These are phyloP conservation scores for Nesogale talazaci DNA, from an alignment of 2,113 vertebrate species.

Conservation along the genomic window DNA sequence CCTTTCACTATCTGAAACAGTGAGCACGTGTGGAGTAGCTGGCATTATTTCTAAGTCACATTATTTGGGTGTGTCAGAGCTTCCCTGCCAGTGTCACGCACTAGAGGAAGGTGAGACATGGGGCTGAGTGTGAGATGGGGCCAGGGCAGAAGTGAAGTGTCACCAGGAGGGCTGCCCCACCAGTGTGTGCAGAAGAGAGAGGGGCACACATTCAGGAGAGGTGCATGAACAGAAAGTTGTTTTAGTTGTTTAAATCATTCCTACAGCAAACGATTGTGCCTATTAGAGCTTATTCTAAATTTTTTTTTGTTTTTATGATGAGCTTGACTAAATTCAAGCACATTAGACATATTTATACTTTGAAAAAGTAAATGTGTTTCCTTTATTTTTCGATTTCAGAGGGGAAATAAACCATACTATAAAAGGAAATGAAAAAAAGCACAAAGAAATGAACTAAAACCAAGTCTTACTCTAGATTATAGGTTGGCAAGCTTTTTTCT, in stretches of 20 bases:
- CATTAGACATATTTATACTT: slow-evolving; percentile 30
- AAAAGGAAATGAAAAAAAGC: too few relatives aligned
- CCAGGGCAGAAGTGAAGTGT: not conserved
- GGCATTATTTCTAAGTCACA: not conserved
- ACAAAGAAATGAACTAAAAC: not conserved
- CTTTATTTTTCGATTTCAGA: slow-evolving; percentile 5
- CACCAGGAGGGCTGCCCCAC: not conserved
- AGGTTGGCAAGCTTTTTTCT: not conserved
- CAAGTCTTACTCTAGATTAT: not conserved
- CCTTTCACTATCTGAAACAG: not conserved
- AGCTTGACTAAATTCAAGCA: not conserved
- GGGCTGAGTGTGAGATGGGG: too few relatives aligned
- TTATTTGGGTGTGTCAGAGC: not conserved
- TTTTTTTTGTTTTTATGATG: slow-evolving; percentile 21
- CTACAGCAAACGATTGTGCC: not conserved
- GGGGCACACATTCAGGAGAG: not conserved
- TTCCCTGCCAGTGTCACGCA: not conserved
- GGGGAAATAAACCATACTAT: too few relatives aligned
- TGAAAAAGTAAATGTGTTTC: not conserved
- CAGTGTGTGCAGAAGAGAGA: not conserved
- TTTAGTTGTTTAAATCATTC: slow-evolving; percentile 32
- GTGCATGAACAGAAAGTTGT: not conserved
- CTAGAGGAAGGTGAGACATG: too few relatives aligned
- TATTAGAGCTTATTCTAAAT: not conserved
- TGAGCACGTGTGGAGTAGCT: not conserved